These are phyloP conservation scores for Saccostrea glomerata DNA, from an alignment of 1,140 invertebrate species.

Conservation along the genomic window DNA sequence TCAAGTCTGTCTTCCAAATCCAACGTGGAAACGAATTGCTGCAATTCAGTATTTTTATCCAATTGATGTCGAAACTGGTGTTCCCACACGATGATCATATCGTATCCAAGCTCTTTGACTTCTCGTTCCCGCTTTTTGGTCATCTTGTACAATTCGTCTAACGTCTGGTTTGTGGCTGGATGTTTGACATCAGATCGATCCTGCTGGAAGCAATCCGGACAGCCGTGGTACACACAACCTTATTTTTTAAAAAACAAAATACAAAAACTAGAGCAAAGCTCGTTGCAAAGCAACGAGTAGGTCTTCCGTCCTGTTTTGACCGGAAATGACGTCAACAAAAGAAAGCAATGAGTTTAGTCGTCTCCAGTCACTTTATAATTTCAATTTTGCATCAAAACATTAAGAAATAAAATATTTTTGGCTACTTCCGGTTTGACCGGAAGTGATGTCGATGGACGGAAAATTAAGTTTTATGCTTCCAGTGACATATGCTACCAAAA, in stretches of 20 bases:
- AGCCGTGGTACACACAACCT: slow-evolving; percentile 53
- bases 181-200: slow-evolving; percentile 36
- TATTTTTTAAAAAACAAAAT: background rate
- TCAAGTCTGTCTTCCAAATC: slow-evolving; percentile 43
- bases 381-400: too few relatives aligned
- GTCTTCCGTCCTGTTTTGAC: too few relatives aligned
- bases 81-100: slow-evolving; percentile 46
- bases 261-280: background rate
- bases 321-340: too few relatives aligned
- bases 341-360: too few relatives aligned
- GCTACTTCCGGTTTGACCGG: too few relatives aligned
- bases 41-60: slow-evolving; percentile 13
- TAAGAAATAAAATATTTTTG: too few relatives aligned
- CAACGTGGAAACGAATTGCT: slow-evolving; percentile 35
- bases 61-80: slow-evolving; percentile 49
- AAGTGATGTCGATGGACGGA: too few relatives aligned
- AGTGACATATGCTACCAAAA: too few relatives aligned
- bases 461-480: too few relatives aligned
- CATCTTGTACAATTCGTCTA: slow-evolving; percentile 48
- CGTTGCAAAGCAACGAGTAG: too few relatives aligned
- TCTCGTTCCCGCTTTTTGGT: slow-evolving; percentile 45
- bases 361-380: too few relatives aligned
- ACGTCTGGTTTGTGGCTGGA: slow-evolving; percentile 42
- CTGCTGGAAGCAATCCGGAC: slow-evolving; percentile 47
- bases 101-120: slow-evolving; percentile 40